Conservation (phyloP, 1,140 invertebrate species). For the Bombus vancouverensis region DNA sequence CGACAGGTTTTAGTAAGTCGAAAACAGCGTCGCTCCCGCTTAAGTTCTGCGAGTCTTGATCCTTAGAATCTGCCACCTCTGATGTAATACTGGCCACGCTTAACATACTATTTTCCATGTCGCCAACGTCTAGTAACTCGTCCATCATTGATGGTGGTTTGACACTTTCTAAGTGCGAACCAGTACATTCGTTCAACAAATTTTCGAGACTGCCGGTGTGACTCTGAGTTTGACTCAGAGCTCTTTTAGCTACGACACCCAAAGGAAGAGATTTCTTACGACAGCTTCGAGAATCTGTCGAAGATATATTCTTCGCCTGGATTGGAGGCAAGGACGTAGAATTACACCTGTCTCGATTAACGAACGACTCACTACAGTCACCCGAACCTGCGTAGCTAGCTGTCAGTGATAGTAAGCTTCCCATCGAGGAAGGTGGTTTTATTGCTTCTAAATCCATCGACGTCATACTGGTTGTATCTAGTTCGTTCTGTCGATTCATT, state of each 20-base stretch:
- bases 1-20: conserved; percentile 79
- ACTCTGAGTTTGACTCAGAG: conserved; percentile 83
- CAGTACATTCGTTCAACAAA: conserved; percentile 83
- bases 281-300: conserved; percentile 72
- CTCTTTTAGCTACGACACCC: conserved; percentile 87
- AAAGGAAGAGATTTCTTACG: conserved; percentile 88
- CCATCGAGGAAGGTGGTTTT: conserved; percentile 90
- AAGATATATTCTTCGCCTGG: conserved; percentile 35
- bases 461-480: conserved; percentile 75
- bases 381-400: conserved; percentile 82
- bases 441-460: conserved; percentile 89
- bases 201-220: conserved; percentile 86
- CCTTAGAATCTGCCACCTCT: conserved; percentile 86
- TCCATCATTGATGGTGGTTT: conserved; percentile 93
- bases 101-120: conserved; percentile 91
- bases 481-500: conserved; percentile 83
- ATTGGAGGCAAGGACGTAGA: conserved; percentile 70
- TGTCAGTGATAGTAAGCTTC: conserved; percentile 85
- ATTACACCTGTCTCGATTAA: conserved; percentile 74
- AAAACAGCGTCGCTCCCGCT: conserved; percentile 74
- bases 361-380: conserved; percentile 59
- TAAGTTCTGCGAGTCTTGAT: conserved; percentile 73
- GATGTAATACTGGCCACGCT: conserved; percentile 92
- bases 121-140: conserved; percentile 86
- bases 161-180: conserved; percentile 89